These are phyloP conservation scores for Micropterix aruncella DNA, from an alignment of 2,888 invertebrate genomes.

Conservation along the genomic window DNA sequence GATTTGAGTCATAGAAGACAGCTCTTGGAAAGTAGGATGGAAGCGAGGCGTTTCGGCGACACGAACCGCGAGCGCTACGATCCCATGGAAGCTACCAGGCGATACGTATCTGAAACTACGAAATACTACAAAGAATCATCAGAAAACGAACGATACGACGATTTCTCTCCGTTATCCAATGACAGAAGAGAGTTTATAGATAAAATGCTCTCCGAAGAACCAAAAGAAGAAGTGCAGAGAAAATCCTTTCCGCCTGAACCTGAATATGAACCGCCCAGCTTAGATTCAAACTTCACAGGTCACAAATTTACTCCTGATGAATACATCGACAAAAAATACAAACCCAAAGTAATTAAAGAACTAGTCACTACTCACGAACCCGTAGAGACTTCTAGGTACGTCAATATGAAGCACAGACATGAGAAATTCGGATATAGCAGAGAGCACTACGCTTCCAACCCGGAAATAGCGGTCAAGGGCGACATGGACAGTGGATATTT, in stretches of 20 bases:
- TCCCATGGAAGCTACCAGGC: slow-evolving; percentile 35
- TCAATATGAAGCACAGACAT: slow-evolving; percentile 23
- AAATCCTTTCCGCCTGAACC: slow-evolving; percentile 33
- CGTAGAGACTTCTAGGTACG: slow-evolving; percentile 28
- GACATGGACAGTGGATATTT: slow-evolving; percentile 24
- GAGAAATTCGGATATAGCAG: slow-evolving; percentile 31
- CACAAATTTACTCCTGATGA: slow-evolving; percentile 45
- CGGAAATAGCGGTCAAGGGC: slow-evolving; percentile 41
- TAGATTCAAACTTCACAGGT: slow-evolving; percentile 48
- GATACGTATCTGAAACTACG: slow-evolving; percentile 41
- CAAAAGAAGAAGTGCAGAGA: slow-evolving; percentile 16
- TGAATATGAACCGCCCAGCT: slow-evolving; percentile 51
- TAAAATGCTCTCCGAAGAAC: slow-evolving; percentile 18
- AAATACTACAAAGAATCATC: slow-evolving; percentile 40
- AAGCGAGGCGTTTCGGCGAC: slow-evolving; percentile 40
- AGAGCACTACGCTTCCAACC: slow-evolving; percentile 45
- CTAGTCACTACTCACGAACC: slow-evolving; percentile 35
- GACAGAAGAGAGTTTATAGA: slow-evolving; percentile 29
- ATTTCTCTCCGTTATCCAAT: slow-evolving; percentile 13
- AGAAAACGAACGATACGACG: slow-evolving; percentile 30
- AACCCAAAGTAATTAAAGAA: slow-evolving; percentile 23
- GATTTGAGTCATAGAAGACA: slow-evolving; percentile 61
- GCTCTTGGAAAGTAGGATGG: slow-evolving; percentile 60
- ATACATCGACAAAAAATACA: slow-evolving; percentile 36
- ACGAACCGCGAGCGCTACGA: slow-evolving; percentile 30